Base-by-base conservation (phyloP, 2,113 vertebrate species). In the Rattus rattus region DNA sequence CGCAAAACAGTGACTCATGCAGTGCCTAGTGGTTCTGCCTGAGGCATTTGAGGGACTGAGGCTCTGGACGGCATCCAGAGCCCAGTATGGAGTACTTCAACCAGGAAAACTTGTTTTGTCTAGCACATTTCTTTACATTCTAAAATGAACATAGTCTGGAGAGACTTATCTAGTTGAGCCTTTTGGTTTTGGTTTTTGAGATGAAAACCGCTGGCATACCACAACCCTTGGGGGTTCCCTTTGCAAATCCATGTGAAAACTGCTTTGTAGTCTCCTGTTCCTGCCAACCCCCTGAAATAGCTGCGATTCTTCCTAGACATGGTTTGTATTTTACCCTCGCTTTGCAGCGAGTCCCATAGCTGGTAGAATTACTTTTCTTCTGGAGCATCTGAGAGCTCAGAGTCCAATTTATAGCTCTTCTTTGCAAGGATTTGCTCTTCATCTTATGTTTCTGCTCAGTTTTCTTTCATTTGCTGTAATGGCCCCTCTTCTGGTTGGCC, bases 101-200 rank as follows among this genome's bases (percentile, higher is more conserved):
- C 67, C 67, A 39, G 43, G 91, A 39, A 52, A 33, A 54, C 26
- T 73, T 4, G 91, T 81, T 76, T 33, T 33, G 24, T 83, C 39
- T 73, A 24, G 80, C 93, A 61, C 8, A 28, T 93, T 89, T 79
- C 26, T 95, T 69, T 65, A 39, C 24, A 13, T 95, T 86, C 65
- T 69, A 49, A 84, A 94, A 81, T 54, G 70, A 47, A 84, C 12
- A 72, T 54, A 80, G 10, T 93, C 88, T 95, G 43, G n/a, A 91
- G n/a, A 91, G 13, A 49, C 52, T 69, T 73, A 79, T 22, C 63
- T 13, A 22, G 28, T 59, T 24, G n/a, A 63, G 36, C 1, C 20
- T 54, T 92, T 94, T 73, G 19, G 14, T 91, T 91, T 92, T 84
- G 30, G 72, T 67, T 83, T 91, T 56, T 47, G 85, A 88, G 52